phyloP scores from a whole-genome alignment of 2,888 invertebrate genomes.

The Eudemis profundana region DNA sequence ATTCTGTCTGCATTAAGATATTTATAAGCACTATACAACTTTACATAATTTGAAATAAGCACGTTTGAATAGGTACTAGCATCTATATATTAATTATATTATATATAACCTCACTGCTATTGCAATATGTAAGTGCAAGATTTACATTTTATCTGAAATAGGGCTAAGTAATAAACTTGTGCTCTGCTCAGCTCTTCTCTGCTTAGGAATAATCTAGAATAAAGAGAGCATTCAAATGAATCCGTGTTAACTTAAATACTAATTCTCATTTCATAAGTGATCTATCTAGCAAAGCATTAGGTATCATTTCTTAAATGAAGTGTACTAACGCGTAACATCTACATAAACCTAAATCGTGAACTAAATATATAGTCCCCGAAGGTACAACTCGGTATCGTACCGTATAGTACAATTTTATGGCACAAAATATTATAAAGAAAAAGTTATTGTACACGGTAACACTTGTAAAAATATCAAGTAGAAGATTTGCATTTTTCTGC shows the following conservation, averaged over 20 bases:
- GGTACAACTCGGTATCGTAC: constrained; percentile 42
- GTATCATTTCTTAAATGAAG: constrained; percentile 34
- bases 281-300: constrained; percentile 38
- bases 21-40: constrained; percentile 82
- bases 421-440: constrained; percentile 48
- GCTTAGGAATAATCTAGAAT: constrained; percentile 46
- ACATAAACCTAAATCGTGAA: constrained; percentile 39
- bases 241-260: constrained; percentile 27
- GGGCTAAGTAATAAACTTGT: constrained; percentile 62
- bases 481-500: constrained; percentile 12
- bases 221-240: constrained; percentile 47
- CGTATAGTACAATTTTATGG: constrained; percentile 47
- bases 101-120: constrained; percentile 54
- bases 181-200: constrained; percentile 49
- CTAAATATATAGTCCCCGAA: constrained; percentile 37
- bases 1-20: constrained; percentile 61
- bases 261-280: constrained; percentile 10
- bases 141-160: constrained; percentile 60
- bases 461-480: constrained; percentile 31
- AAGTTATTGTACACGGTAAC: constrained; percentile 47
- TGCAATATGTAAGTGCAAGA: constrained; percentile 51
- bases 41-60: constrained; percentile 74
- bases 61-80: constrained; percentile 50
- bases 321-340: constrained; percentile 40
- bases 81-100: constrained; percentile 55